Evolutionary conservation across 2,113 vertebrate genomes (phyloP), one percentile per base, ranked within the genome.

Genomic region (Aix galericulata): DNA sequence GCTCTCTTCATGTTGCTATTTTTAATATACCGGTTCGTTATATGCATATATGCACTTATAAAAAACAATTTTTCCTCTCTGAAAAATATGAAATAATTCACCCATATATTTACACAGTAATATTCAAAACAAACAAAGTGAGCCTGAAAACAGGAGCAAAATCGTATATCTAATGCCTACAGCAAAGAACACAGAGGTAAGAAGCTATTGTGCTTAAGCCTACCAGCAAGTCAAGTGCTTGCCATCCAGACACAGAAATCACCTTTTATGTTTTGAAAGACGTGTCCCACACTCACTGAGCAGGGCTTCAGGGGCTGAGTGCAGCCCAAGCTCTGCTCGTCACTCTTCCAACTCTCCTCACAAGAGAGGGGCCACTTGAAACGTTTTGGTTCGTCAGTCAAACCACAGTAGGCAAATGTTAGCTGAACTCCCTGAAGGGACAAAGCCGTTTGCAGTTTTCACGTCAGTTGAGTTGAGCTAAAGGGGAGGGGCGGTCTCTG

Each of bases 21-120:
- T 95, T 96, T 95, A 97, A 96, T 63, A 74, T 48, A 50, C 21
- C 46, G 52, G 50, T 92, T 96, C 85, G 16, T 95, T 96, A 32
- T 17, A 52, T 75, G 83, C 46, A 93, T 91, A 26, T 9, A 26
- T 64, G 46, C 42, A 66, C 76, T 55, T 87, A 73, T 68, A 88
- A 88, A 94, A 94, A 81, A 40, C 3, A 4, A 31, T 22, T 59
- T 96, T 95, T 95, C 48, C 50, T 81, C 71, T 91, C 88, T 90
- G 75, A 96, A 95, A 83, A 58, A 29, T 75, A 26, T 40, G 17
- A 88, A 88, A 87, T 32, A 81, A 75, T 72, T 91, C 29, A 68
- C 27, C 25, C 29, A 48, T 60, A 85, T 83, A 56, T 23, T 32
- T 29, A 55, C 8, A 26, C 4, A 9, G 55, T 72, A 63, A 79